Evolutionary conservation across 2,797 vertebrate species (phyloP).

Genomic region (Malurus leucopterus): DNA sequence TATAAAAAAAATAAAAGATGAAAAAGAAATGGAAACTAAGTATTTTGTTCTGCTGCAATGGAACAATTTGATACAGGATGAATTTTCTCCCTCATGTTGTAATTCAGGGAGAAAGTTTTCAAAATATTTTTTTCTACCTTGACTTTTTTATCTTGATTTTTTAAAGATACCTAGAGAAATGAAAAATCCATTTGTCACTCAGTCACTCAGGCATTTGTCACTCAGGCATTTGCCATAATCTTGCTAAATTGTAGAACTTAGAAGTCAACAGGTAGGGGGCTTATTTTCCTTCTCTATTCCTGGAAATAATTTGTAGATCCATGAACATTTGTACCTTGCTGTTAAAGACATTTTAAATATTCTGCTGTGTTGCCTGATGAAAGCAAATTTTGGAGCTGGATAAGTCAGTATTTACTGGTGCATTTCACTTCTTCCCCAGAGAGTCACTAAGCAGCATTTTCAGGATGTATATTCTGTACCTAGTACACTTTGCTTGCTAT

Average conservation of each 20-base stretch:
- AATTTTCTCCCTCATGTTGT: not conserved
- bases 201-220: not conserved
- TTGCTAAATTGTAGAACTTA: not conserved
- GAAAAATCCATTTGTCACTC: not conserved
- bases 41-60: not conserved
- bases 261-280: not conserved
- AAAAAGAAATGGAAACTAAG: not conserved
- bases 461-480: not conserved
- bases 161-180: not conserved
- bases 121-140: not conserved
- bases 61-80: not conserved
- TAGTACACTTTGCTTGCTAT: not conserved
- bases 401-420: not conserved
- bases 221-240: not conserved
- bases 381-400: not conserved
- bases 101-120: not conserved
- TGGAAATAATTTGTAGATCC: not conserved
- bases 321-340: not conserved
- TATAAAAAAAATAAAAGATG: not conserved
- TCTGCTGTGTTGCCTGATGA: not conserved
- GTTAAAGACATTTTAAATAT: not conserved
- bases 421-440: not conserved
- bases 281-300: not conserved
- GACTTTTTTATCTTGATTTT: not conserved
- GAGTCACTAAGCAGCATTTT: not conserved